Percentiles rank a stretch among this genome's conserved stretches.
These are phyloP conservation scores for Chionomys nivalis DNA, from an alignment of 2,113 vertebrate species.

Conservation along the genomic window DNA sequence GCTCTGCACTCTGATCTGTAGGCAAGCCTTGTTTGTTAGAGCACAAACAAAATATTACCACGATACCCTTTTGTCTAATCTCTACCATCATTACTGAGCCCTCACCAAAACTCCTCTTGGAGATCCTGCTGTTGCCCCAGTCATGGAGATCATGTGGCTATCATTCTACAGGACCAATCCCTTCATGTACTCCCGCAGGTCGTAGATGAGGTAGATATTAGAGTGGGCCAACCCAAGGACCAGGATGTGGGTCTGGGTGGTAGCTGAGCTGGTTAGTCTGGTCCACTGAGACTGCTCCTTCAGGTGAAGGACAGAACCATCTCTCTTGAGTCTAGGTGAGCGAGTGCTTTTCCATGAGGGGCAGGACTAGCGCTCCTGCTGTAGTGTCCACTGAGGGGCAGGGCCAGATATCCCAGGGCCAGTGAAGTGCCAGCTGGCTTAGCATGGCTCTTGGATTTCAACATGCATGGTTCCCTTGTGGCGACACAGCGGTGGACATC, in stretches of 20 bases:
- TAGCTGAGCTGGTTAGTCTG: not conserved
- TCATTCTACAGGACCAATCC: not conserved
- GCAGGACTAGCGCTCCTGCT: too few species aligned
- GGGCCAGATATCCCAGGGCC: not conserved
- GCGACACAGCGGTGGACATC: not conserved
- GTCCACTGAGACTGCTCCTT: not conserved
- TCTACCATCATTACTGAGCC: too few species aligned
- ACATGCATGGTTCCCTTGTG: not conserved
- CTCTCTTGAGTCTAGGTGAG: not conserved
- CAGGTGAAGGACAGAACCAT: not conserved
- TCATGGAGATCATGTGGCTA: not conserved
- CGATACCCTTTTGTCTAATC: too few species aligned
- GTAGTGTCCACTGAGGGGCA: not conserved
- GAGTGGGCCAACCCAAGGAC: too few species aligned
- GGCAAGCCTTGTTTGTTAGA: too few species aligned
- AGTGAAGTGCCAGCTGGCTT: not conserved
- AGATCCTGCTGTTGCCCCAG: too few species aligned
- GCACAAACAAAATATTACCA: too few species aligned
- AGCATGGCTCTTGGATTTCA: not conserved
- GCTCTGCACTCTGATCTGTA: too few species aligned
- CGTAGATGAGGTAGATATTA: not conserved
- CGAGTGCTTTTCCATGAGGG: not conserved
- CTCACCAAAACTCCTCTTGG: too few species aligned
- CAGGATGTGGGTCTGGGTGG: not conserved
- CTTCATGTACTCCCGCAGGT: not conserved